Base-by-base conservation (phyloP, 2,797 vertebrate species). In the Macropus fuliginosus region DNA sequence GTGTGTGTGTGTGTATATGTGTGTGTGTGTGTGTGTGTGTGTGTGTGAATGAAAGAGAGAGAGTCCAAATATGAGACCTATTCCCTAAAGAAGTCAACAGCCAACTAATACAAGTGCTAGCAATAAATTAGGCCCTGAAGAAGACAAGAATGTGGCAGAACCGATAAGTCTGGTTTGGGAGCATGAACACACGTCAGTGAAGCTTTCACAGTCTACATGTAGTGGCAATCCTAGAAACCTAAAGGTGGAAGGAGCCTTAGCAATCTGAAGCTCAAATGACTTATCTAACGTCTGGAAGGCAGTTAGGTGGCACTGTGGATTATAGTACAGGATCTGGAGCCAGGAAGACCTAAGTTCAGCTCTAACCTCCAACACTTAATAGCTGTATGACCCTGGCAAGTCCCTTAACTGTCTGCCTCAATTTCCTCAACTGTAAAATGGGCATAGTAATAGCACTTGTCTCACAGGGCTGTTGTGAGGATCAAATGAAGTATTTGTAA, bases 121-220 rank as follows among this genome's bases (percentile, higher is more conserved):
- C 40, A 50, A 95, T 94, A 97, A 96, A 94, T 90, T 54, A 59
- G 56, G 56, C 55, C 55, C 74, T 81, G 93, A 91, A 92, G 91
- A 56, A 34, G 55, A 56, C 66, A 97, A 97, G 96, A 97, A 98
- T 97, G 97, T 28, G 92, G 97, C n/a, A 93, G 94, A 96, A 94
- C 95, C 46, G 66, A 97, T 92, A 95, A 28, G 96, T 95, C 96
- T 92, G 97, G 96, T 96, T 97, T 91, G 91, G 95, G 74, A 94
- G 93, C 29, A 55, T 10, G 90, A 62, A 94, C 94, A 94, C 57
- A 56, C 2, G 56, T 95, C 95, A 89, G 21, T 14, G 29, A 91
- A 93, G 93, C 91, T 66, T 91, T 94, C 16, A 90, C 59, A 90
- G 81, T 90, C 21, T n/a, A 55, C 54, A 18, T 0, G 91, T 1